These are phyloP conservation scores for Thalpophila matura DNA, from an alignment of 2,888 invertebrate species.

Conservation along the genomic window DNA sequence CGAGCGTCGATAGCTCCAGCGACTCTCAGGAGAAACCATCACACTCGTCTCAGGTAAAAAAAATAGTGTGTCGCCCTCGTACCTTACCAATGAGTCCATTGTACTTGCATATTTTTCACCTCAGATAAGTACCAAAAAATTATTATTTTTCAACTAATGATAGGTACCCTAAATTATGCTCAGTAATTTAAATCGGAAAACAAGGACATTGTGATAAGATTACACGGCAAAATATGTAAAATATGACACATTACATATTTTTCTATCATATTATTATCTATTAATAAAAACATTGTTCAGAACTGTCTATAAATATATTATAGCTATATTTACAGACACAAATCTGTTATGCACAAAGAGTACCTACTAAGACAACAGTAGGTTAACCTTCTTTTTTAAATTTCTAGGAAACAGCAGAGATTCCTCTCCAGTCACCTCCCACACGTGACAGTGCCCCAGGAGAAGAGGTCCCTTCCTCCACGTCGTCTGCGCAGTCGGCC, in stretches of 20 bases:
- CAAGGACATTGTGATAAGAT: too few relatives aligned
- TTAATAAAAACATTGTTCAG: too few relatives aligned
- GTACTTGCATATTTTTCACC: neutral
- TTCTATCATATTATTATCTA: too few relatives aligned
- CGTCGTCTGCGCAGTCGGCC: slow-evolving; percentile 85
- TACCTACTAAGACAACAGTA: too few relatives aligned
- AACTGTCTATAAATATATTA: too few relatives aligned
- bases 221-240: too few relatives aligned
- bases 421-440: slow-evolving; percentile 81
- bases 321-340: too few relatives aligned
- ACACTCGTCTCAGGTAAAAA: slow-evolving; percentile 81
- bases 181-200: too few relatives aligned
- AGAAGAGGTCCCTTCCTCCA: slow-evolving; percentile 83
- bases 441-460: slow-evolving; percentile 69
- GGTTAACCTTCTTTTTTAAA: neutral
- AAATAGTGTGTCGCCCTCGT: neutral
- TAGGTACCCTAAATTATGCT: too few relatives aligned
- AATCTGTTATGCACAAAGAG: too few relatives aligned
- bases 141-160: too few relatives aligned
- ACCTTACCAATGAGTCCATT: neutral
- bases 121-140: neutral
- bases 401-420: slow-evolving; percentile 80
- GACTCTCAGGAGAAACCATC: slow-evolving; percentile 90
- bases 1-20: slow-evolving; percentile 92
- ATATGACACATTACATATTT: too few relatives aligned